Conservation (phyloP, 2,113 vertebrate genomes). For the Mus musculus region DNA sequence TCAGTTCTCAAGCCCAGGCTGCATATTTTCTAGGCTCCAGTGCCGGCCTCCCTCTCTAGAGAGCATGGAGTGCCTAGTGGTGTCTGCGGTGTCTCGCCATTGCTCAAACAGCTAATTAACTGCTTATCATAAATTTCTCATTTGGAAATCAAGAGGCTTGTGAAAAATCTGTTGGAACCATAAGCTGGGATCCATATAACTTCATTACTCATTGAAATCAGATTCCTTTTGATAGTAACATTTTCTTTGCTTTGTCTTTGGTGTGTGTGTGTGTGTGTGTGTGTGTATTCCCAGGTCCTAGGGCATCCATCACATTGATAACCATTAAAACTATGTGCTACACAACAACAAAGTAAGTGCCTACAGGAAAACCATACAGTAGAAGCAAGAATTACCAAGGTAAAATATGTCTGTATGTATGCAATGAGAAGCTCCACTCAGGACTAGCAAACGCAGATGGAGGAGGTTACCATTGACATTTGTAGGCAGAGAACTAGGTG, state of each 20-base stretch:
- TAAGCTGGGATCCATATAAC: slow-evolving; percentile 66
- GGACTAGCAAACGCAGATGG: neutral
- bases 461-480: neutral
- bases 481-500: neutral
- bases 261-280: neutral
- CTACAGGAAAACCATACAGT: slow-evolving; percentile 13
- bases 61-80: neutral
- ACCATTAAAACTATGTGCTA: neutral
- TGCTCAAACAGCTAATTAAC: slow-evolving; percentile 76
- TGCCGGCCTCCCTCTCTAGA: slow-evolving; percentile 65
- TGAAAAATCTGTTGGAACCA: slow-evolving; percentile 78
- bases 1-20: slow-evolving; percentile 59
- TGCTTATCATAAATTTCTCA: slow-evolving; percentile 74
- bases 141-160: slow-evolving; percentile 74
- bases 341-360: slow-evolving; percentile 38
- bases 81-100: slow-evolving; percentile 35
- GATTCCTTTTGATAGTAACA: slow-evolving; percentile 73
- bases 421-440: neutral
- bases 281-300: neutral
- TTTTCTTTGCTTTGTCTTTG: neutral
- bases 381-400: slow-evolving; percentile 35
- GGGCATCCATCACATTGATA: neutral
- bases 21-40: slow-evolving; percentile 55
- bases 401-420: slow-evolving; percentile 33
- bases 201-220: slow-evolving; percentile 76